These are phyloP conservation scores for Drosophila baimaii DNA, from an alignment of 1,140 invertebrate genomes.

Conservation along the genomic window DNA sequence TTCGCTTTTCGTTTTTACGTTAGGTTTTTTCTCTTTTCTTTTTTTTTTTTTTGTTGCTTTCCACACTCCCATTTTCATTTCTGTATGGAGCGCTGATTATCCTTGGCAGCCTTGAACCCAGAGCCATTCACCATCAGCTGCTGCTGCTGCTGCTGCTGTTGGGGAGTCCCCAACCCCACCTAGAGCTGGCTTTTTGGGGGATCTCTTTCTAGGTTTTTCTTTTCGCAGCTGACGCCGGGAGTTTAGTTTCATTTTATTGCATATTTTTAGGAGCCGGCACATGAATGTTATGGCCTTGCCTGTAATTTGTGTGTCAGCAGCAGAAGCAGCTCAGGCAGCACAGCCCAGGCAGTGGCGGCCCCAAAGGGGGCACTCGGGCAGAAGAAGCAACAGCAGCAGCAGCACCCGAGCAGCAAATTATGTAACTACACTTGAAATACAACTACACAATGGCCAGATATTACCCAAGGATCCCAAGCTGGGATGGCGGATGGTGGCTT, in stretches of 20 bases:
- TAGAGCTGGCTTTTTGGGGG: slow-evolving; percentile 14
- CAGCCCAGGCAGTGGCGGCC: slow-evolving; percentile 2
- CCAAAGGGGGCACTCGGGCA: slow-evolving; percentile 7
- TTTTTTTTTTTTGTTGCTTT: background rate
- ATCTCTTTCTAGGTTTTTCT: background rate
- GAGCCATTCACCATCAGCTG: too few species aligned
- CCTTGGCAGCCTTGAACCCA: slow-evolving; percentile 4
- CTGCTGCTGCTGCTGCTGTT: too few species aligned
- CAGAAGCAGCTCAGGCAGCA: too few species aligned
- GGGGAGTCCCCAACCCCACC: too few species aligned
- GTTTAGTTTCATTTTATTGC: slow-evolving; percentile 74
- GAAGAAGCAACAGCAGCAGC: slow-evolving; percentile 36
- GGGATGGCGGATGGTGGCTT: background rate
- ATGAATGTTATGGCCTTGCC: slow-evolving; percentile 70
- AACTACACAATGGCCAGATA: slow-evolving; percentile 73
- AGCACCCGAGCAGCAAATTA: slow-evolving; percentile 72
- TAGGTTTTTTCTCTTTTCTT: background rate
- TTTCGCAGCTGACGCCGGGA: slow-evolving; percentile 58
- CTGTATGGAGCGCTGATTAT: slow-evolving; percentile 56
- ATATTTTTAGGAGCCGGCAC: slow-evolving; percentile 72
- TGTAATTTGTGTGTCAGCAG: slow-evolving; percentile 76
- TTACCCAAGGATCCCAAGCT: slow-evolving; percentile 35
- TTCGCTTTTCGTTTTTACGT: slow-evolving; percentile 3
- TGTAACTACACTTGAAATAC: slow-evolving; percentile 77
- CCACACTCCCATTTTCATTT: slow-evolving; percentile 28